Percentiles rank a stretch among this genome's conserved stretches.
phyloP scores from a whole-genome alignment of 2,113 vertebrate species.

The Cololabis saira region DNA sequence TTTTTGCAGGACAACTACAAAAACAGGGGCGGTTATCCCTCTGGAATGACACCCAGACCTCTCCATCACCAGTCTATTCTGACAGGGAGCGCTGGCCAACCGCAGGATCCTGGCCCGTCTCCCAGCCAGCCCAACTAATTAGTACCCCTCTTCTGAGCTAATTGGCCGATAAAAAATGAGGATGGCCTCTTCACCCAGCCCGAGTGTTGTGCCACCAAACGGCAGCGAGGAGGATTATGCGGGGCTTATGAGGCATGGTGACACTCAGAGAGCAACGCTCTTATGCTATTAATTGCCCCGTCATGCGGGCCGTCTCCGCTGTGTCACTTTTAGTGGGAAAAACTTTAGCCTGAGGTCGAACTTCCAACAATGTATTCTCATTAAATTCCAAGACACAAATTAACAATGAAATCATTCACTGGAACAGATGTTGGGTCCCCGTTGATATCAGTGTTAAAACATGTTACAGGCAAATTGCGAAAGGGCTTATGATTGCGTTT shows the following conservation, averaged over 20 bases:
- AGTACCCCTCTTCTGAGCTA: slow-evolving; percentile 73
- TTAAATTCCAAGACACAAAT: slow-evolving; percentile 1
- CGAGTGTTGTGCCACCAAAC: slow-evolving; percentile 69
- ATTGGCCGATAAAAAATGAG: slow-evolving; percentile 80
- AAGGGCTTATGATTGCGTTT: slow-evolving; percentile 21
- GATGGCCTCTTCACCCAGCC: slow-evolving; percentile 75
- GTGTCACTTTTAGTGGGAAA: slow-evolving; percentile 35
- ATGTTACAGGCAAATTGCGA: slow-evolving; percentile 25
- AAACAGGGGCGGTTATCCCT: slow-evolving; percentile 36
- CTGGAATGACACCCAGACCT: slow-evolving; percentile 53
- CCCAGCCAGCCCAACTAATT: slow-evolving; percentile 77
- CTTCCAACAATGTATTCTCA: slow-evolving; percentile 18
- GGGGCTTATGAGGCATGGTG: slow-evolving; percentile 69
- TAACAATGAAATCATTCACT: slow-evolving; percentile 26
- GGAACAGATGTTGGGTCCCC: slow-evolving; percentile 12
- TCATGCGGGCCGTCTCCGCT: slow-evolving; percentile 36
- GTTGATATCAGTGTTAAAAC: slow-evolving; percentile 20
- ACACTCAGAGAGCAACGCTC: slow-evolving; percentile 59
- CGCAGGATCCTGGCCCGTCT: slow-evolving; percentile 69
- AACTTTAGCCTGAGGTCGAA: slow-evolving; percentile 26
- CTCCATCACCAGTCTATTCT: slow-evolving; percentile 51
- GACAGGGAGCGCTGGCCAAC: slow-evolving; percentile 57
- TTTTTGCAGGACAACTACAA: slow-evolving; percentile 1
- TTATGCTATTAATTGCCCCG: slow-evolving; percentile 60
- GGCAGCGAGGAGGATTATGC: slow-evolving; percentile 67